Conservation (phyloP, 2,888 invertebrate species). For the Cloeon dipterum region DNA sequence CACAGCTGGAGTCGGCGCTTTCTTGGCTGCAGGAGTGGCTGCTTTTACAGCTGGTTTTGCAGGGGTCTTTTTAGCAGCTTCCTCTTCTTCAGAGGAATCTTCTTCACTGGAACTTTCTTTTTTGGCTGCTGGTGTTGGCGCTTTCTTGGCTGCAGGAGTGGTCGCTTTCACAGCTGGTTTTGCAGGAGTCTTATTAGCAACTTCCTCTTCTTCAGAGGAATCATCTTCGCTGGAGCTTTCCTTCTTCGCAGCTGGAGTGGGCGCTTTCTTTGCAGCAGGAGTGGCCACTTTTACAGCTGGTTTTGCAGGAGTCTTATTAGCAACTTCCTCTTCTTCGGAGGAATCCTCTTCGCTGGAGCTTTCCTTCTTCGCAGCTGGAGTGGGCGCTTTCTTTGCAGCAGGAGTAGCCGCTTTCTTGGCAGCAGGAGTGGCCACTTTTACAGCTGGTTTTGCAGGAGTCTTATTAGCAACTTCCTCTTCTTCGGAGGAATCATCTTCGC, state of each 20-base stretch:
- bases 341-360: conserved; percentile 7
- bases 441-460: conserved; percentile 8
- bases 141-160: background rate
- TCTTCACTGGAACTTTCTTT: conserved; percentile 14
- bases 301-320: conserved; percentile 3
- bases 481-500: conserved; percentile 19
- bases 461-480: conserved; percentile 10
- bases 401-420: conserved; percentile 12
- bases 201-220: background rate
- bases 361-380: conserved; percentile 8
- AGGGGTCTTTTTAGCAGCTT: no score
- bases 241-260: background rate
- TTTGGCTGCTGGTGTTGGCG: conserved; percentile 9
- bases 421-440: no score
- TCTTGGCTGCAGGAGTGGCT: no score
- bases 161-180: conserved; percentile 6
- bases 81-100: conserved; percentile 15
- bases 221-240: background rate
- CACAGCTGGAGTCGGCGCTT: background rate
- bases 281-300: conserved; percentile 10
- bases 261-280: conserved; percentile 6
- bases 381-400: conserved; percentile 8
- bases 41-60: conserved; percentile 7
- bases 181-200: background rate
- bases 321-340: conserved; percentile 7